Base-by-base conservation (phyloP, 1,140 invertebrate species). In the Drosophila yakuba region DNA sequence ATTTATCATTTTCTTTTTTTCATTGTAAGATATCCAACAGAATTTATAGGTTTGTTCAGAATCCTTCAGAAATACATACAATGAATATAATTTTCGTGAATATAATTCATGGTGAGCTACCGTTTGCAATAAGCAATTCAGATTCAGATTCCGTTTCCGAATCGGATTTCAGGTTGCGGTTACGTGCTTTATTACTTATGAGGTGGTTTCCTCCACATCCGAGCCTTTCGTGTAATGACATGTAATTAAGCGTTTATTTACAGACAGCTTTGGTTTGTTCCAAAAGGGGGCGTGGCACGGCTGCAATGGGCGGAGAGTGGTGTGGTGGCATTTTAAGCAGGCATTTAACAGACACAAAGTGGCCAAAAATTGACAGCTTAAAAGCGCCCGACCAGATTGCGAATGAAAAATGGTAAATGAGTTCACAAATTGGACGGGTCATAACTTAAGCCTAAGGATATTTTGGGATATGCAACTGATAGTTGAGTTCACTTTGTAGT, bases 221-320 rank as follows among this genome's bases (percentile, higher is more conserved):
- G 39, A 60, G 63, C 56, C 57, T 60, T 48, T 20, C 54, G 52
- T 84, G 74, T 89, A 89, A 89, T 89, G 85, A 89, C 84, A 89
- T 89, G 84, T 89, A 90, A 89, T 89, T 89, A 89, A 88, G 75
- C 76, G 84, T 78, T 83, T 85, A 85, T 85, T 85, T 82, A 85
- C 82, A 82, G 82, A 86, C 82, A 86, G 81, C 58, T 75, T 44
- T 45, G 66, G 64, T 69, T 55, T 56, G 36, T 25, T 25, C 15
- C 35, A 17, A 50, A 48, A 8, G 59, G 64, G 64, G 64, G 61
- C 52, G 66, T 58, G 50, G 43, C 50, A 4, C 6, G 15, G 23
- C 17, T 36, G 60, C n/a, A 38, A 60, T 64, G 62, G 79, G 60
- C 66, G 73, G 68, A 62, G 81, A 73, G 61, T 52, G 41, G 38